Evolutionary conservation across 2,888 invertebrate species (phyloP).

Genomic region (Dryobotodes eremita): DNA sequence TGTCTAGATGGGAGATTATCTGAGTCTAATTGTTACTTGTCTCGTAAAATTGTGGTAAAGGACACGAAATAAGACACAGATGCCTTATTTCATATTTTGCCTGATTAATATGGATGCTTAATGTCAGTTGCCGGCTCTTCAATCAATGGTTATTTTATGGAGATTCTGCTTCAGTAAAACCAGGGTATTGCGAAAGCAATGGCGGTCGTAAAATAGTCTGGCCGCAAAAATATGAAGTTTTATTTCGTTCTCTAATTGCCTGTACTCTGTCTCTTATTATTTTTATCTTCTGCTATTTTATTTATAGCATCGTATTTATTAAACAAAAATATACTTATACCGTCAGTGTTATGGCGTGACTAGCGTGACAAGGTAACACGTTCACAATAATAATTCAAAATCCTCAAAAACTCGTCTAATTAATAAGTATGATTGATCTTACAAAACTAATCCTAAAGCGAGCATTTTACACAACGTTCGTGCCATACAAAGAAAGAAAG

Average conservation of each 20-base stretch:
- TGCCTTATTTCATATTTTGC: background rate
- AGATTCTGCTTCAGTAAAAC: background rate
- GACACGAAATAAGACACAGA: background rate
- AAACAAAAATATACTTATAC: background rate
- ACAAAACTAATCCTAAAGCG: background rate
- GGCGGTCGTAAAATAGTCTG: background rate
- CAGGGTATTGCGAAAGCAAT: background rate
- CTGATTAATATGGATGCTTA: background rate
- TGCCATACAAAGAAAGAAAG: too few relatives aligned
- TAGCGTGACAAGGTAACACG: background rate
- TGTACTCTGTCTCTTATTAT: conserved; percentile 14
- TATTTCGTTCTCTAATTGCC: conserved; percentile 1
- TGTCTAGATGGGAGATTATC: background rate
- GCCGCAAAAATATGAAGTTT: background rate
- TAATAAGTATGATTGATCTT: background rate
- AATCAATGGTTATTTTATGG: conserved; percentile 1
- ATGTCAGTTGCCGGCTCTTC: background rate
- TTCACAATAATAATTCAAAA: background rate
- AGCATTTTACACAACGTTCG: background rate
- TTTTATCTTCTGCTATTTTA: conserved; percentile 16
- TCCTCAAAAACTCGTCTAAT: background rate
- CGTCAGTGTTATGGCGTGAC: too few relatives aligned
- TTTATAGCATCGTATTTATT: background rate
- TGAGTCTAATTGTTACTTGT: background rate
- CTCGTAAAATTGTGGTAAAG: background rate